Percentiles rank a stretch among this genome's conserved stretches.
Evolutionary conservation across 1,140 invertebrate species (phyloP).

Genomic region (Trichonephila clavata): DNA sequence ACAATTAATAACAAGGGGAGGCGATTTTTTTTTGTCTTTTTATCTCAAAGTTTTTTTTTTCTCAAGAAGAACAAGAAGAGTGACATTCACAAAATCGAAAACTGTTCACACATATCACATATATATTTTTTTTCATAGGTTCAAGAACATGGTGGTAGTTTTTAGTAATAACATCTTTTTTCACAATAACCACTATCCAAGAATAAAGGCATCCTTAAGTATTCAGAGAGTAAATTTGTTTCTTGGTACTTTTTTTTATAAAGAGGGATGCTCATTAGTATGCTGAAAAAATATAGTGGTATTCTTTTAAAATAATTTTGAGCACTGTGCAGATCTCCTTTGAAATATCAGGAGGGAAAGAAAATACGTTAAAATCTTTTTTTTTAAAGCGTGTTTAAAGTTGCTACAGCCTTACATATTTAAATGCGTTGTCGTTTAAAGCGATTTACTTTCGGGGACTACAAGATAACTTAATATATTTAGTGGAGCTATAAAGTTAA

Average conservation of each 20-base stretch:
- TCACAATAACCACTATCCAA: background rate
- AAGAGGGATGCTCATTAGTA: background rate
- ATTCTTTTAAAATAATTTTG: background rate
- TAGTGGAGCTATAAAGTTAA: too few species aligned
- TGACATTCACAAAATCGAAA: constrained; percentile 54
- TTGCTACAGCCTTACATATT: too few species aligned
- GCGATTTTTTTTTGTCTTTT: background rate
- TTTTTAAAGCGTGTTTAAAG: too few species aligned
- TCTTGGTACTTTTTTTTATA: background rate
- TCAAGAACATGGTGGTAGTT: constrained; percentile 53
- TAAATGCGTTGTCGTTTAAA: too few species aligned
- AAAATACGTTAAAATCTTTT: background rate
- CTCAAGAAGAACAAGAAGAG: background rate
- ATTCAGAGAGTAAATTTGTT: constrained; percentile 2
- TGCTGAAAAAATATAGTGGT: constrained; percentile 3
- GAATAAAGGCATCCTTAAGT: background rate
- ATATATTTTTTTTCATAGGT: constrained; percentile 30
- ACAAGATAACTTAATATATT: too few species aligned
- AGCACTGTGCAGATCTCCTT: background rate
- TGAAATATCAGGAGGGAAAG: background rate
- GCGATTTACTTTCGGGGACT: too few species aligned
- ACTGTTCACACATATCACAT: constrained; percentile 72
- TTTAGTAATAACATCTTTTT: background rate
- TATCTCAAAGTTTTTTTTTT: background rate
- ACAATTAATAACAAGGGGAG: constrained; percentile 47